These are phyloP conservation scores for Chaetorhynchus papuensis DNA, from an alignment of 2,113 vertebrate genomes.

Conservation along the genomic window DNA sequence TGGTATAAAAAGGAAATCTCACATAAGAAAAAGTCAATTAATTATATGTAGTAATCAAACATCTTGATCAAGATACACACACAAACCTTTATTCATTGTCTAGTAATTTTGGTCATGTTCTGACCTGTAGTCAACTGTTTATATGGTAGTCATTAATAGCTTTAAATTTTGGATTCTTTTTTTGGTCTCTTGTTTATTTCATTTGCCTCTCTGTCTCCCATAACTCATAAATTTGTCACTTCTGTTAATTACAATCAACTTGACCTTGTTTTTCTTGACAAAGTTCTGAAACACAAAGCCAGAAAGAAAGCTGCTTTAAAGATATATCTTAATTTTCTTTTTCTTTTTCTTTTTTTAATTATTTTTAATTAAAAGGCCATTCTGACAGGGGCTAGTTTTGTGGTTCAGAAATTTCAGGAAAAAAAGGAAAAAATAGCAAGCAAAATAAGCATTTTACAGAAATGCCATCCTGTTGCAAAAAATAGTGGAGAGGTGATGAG, in stretches of 20 bases:
- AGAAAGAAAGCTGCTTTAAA: background rate
- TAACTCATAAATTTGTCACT: background rate
- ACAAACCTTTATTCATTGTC: background rate
- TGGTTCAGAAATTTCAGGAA: background rate
- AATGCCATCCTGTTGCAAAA: background rate
- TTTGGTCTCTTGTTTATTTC: background rate
- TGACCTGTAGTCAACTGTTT: background rate
- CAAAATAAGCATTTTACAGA: background rate
- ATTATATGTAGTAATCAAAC: background rate
- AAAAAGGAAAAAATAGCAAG: background rate
- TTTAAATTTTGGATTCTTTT: background rate
- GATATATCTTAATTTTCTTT: background rate
- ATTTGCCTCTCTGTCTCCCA: background rate
- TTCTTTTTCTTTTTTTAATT: too few relatives aligned
- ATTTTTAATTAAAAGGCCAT: background rate
- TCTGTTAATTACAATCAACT: background rate
- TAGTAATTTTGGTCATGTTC: background rate
- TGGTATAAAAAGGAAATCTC: background rate
- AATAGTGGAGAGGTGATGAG: rapidly evolving
- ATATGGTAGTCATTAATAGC: background rate
- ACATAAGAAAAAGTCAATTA: background rate
- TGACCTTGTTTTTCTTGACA: background rate
- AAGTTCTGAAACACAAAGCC: background rate
- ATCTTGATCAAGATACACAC: background rate
- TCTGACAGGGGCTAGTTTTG: background rate